These are phyloP conservation scores for Xenops minutus DNA, from an alignment of 2,797 vertebrate species.

Conservation along the genomic window DNA sequence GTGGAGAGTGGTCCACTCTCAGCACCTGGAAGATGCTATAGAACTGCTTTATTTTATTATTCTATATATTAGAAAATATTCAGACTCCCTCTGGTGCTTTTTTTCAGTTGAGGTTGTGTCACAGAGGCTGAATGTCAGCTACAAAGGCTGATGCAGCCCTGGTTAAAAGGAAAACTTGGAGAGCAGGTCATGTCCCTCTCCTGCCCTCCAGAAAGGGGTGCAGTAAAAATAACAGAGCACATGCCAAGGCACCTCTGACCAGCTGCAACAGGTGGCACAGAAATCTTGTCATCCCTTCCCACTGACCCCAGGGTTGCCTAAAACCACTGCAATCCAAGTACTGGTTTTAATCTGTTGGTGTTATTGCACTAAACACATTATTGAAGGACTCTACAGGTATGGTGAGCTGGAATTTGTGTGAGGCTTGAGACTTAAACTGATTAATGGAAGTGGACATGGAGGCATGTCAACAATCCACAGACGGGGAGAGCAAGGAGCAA, in stretches of 20 bases:
- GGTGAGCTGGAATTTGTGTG: background rate
- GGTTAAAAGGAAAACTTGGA: background rate
- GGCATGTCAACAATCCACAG: background rate
- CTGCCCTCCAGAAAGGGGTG: background rate
- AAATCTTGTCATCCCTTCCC: background rate
- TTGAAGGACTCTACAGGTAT: background rate
- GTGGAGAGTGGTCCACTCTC: background rate
- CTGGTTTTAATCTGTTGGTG: background rate
- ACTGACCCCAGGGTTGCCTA: background rate
- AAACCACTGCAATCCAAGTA: constrained; percentile 6
- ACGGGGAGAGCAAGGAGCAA: background rate
- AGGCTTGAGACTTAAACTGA: background rate
- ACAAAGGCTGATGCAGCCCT: background rate
- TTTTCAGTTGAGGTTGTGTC: background rate
- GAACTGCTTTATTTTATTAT: background rate
- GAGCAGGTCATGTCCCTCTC: background rate
- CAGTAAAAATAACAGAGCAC: background rate
- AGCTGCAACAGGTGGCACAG: constrained; percentile 1
- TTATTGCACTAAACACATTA: constrained; percentile 19
- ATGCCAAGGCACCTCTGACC: background rate
- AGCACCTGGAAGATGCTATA: background rate
- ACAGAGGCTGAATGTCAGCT: background rate
- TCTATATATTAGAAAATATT: background rate
- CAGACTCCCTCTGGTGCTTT: background rate
- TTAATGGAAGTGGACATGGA: background rate